Conservation (phyloP, 2,888 invertebrate genomes). For the Caenorhabditis imperialis region DNA sequence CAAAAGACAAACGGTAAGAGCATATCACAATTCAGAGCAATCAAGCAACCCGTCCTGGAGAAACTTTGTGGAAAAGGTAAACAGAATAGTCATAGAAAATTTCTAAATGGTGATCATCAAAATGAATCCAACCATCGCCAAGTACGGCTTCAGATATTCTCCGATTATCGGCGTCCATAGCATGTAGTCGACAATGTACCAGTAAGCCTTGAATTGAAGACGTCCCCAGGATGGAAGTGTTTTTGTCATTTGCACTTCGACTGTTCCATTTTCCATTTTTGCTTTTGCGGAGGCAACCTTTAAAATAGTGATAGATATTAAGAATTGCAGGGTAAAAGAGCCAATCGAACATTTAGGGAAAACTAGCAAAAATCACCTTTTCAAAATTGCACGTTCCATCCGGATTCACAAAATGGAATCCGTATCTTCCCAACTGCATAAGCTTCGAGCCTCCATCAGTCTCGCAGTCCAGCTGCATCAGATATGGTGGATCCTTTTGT, state of each 20-base stretch:
- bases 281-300: slow-evolving; percentile 68
- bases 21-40: slow-evolving; percentile 13
- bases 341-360: no score
- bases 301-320: no score
- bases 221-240: slow-evolving; percentile 68
- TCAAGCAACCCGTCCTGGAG: slow-evolving; percentile 5
- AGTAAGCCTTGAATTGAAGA: slow-evolving; percentile 73
- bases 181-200: slow-evolving; percentile 76
- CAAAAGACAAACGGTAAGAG: background rate
- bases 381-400: slow-evolving; percentile 73
- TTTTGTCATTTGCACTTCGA: slow-evolving; percentile 67
- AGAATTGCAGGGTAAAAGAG: no score
- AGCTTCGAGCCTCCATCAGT: slow-evolving; percentile 77
- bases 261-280: slow-evolving; percentile 73
- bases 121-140: slow-evolving; percentile 76
- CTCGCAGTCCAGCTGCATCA: slow-evolving; percentile 77
- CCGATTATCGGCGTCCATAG: slow-evolving; percentile 73
- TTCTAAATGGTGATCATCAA: slow-evolving; percentile 75
- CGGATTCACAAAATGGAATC: slow-evolving; percentile 75
- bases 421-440: slow-evolving; percentile 75
- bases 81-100: background rate
- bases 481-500: slow-evolving; percentile 75
- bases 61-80: slow-evolving; percentile 11
- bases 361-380: slow-evolving; percentile 57
- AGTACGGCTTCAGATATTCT: slow-evolving; percentile 75